A percentile compares a stretch with the other conserved stretches of the same genome.
phyloP scores from a whole-genome alignment of 1,140 invertebrate genomes.

The Penaeus japonicus region DNA sequence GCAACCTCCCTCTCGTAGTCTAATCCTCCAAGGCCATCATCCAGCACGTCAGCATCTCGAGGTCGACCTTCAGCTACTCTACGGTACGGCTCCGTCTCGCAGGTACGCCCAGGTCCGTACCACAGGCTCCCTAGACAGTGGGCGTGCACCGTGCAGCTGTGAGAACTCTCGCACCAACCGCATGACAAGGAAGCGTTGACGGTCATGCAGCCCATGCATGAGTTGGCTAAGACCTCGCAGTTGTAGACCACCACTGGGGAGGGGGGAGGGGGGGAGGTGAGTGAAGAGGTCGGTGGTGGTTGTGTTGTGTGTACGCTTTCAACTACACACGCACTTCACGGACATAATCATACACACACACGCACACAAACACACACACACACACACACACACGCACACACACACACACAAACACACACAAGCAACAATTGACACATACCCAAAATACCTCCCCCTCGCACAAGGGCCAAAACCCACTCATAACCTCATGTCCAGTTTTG shows the following conservation, averaged over 20 bases:
- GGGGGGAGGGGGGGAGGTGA: not conserved
- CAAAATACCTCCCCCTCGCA: no score
- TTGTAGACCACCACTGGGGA: slow-evolving; percentile 17
- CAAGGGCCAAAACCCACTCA: no score
- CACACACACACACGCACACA: no score
- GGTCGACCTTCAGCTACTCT: not conserved
- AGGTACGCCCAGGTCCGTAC: not conserved
- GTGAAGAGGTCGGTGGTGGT: no score
- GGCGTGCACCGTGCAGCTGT: slow-evolving; percentile 11
- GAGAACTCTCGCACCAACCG: slow-evolving; percentile 19
- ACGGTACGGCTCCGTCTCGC: slow-evolving; percentile 12
- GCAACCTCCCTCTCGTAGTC: not conserved
- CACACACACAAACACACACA: no score
- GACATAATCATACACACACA: no score
- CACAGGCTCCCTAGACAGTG: slow-evolving; percentile 18
- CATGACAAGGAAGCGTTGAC: slow-evolving; percentile 31
- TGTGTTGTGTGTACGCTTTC: no score
- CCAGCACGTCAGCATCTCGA: not conserved
- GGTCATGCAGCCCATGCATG: slow-evolving; percentile 17
- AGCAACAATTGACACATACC: no score
- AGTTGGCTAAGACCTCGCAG: slow-evolving; percentile 17
- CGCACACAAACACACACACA: no score
- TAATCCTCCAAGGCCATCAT: not conserved
- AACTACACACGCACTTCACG: no score
- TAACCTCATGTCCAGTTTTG: no score